Conservation (phyloP, 2,113 vertebrate genomes). For the Campylomormyrus numenius region DNA sequence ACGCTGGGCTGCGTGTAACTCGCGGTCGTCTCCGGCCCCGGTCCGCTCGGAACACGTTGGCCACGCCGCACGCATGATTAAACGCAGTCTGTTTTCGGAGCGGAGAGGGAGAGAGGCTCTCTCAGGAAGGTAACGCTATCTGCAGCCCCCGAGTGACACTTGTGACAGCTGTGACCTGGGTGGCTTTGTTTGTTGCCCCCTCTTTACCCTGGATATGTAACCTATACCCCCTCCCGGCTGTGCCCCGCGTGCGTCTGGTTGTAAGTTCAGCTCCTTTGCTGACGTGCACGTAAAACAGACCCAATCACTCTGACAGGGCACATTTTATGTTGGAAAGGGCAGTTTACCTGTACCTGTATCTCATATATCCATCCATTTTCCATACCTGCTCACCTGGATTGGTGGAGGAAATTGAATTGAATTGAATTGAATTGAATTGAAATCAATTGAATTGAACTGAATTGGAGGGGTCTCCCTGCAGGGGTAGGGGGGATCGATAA, state of each 20-base stretch:
- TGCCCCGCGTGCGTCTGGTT: neutral
- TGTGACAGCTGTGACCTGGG: neutral
- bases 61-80: conserved; percentile 2
- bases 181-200: neutral
- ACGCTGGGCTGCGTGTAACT: neutral
- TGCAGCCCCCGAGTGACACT: neutral
- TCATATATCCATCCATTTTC: neutral
- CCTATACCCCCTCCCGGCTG: neutral
- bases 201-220: neutral
- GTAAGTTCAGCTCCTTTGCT: neutral
- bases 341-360: neutral
- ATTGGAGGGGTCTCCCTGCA: neutral
- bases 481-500: neutral
- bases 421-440: too few relatives aligned
- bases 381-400: neutral
- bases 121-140: neutral
- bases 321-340: neutral
- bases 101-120: neutral
- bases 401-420: neutral
- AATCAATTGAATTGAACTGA: too few relatives aligned
- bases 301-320: neutral
- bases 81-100: conserved; percentile 2
- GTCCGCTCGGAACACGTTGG: conserved; percentile 9
- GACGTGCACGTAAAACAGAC: neutral
- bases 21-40: neutral